A percentile compares a stretch with the other conserved stretches of the same genome.
phyloP scores from a whole-genome alignment of 2,797 vertebrate species.

The Clarias fuscus region DNA sequence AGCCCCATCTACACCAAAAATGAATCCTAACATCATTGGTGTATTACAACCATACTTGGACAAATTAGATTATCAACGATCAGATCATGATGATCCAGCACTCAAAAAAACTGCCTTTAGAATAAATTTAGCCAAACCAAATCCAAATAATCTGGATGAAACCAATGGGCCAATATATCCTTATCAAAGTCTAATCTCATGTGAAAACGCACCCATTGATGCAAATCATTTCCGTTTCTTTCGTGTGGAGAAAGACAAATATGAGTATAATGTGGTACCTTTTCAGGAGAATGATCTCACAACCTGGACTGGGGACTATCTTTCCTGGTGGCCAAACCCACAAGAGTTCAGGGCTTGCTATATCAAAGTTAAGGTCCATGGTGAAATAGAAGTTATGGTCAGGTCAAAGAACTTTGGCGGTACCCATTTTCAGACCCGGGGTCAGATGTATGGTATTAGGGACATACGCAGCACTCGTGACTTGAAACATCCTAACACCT shows the following conservation, averaged over 20 bases:
- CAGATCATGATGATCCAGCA: constrained; percentile 84
- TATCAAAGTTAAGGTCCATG: constrained; percentile 90
- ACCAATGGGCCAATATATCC: constrained; percentile 90
- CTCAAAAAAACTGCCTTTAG: constrained; percentile 92
- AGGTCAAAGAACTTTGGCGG: constrained; percentile 87
- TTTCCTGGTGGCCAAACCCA: constrained; percentile 98
- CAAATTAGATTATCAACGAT: constrained; percentile 87
- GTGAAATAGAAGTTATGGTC: constrained; percentile 90
- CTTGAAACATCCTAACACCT: constrained; percentile 71
- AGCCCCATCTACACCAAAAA: constrained; percentile 86
- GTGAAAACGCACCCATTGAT: constrained; percentile 82
- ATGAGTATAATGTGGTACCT: constrained; percentile 94
- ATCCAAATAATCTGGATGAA: constrained; percentile 84
- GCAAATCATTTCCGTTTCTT: constrained; percentile 94
- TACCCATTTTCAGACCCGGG: constrained; percentile 81
- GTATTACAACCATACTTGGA: constrained; percentile 90
- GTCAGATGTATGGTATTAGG: constrained; percentile 89
- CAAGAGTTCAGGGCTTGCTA: constrained; percentile 97
- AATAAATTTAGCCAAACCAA: constrained; percentile 91
- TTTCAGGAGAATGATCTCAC: constrained; percentile 89
- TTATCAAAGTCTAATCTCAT: constrained; percentile 83
- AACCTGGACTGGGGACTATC: constrained; percentile 90
- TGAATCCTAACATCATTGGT: constrained; percentile 83
- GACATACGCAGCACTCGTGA: constrained; percentile 91
- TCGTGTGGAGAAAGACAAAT: constrained; percentile 91